phyloP scores from a whole-genome alignment of 2,797 vertebrate genomes.

The Podarcis lilfordi region DNA sequence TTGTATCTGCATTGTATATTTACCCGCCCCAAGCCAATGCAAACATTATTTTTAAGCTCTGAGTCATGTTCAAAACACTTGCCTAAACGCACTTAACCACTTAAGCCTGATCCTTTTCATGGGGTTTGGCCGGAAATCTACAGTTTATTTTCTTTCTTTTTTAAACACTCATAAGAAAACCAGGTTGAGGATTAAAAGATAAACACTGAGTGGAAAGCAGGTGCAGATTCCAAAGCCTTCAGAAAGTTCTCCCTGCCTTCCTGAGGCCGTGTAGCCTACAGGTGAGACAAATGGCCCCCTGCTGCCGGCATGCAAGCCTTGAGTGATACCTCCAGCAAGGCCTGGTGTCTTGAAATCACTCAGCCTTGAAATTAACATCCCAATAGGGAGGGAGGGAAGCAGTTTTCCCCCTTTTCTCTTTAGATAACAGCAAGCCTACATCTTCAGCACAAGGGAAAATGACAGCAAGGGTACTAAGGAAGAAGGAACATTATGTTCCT shows the following conservation, averaged over 20 bases:
- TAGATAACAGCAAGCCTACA: conserved; percentile 69
- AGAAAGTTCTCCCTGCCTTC: conserved; percentile 53
- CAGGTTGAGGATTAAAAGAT: conserved; percentile 48
- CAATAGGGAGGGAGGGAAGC: conserved; percentile 54
- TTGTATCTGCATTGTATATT: conserved; percentile 68
- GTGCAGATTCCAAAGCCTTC: conserved; percentile 56
- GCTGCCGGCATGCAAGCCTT: conserved; percentile 67
- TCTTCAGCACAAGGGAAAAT: conserved; percentile 63
- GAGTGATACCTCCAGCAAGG: conserved; percentile 76
- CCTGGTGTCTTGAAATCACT: conserved; percentile 73
- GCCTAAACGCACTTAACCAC: conserved; percentile 63
- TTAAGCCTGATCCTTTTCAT: conserved; percentile 59
- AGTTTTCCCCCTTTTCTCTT: conserved; percentile 51
- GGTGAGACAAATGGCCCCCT: conserved; percentile 73
- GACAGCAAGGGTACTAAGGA: conserved; percentile 43
- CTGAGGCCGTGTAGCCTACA: conserved; percentile 57
- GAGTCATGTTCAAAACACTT: conserved; percentile 62
- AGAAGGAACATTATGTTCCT: conserved; percentile 56
- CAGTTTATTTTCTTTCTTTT: conserved; percentile 19
- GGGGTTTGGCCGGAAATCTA: conserved; percentile 29
- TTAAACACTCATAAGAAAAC: conserved; percentile 41
- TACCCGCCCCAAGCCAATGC: conserved; percentile 66
- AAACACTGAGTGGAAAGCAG: conserved; percentile 40
- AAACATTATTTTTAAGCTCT: conserved; percentile 72
- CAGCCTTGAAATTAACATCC: conserved; percentile 82